Percentiles rank a stretch among this genome's conserved stretches.
Evolutionary conservation across 2,113 vertebrate species (phyloP).

Genomic region (Benitochromis conjunctus): DNA sequence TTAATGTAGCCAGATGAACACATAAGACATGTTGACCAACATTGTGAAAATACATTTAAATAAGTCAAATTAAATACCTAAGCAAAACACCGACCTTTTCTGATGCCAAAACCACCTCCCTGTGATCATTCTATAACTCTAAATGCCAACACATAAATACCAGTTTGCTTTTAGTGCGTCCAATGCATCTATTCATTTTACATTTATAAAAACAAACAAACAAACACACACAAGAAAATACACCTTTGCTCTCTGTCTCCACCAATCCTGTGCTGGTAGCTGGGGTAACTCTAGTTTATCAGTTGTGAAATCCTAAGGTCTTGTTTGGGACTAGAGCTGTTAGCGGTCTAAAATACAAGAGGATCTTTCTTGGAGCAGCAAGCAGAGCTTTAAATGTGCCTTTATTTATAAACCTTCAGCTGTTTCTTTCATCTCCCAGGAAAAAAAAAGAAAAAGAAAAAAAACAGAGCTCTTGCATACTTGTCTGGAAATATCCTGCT

Average conservation of each 20-base stretch:
- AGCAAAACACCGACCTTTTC: not conserved
- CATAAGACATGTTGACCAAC: not conserved
- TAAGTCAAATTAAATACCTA: not conserved
- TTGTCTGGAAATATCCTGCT: slow-evolving; percentile 77
- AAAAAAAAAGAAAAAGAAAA: not conserved
- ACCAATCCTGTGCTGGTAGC: not conserved
- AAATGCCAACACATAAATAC: not conserved
- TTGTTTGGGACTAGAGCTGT: slow-evolving; percentile 38
- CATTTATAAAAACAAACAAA: not conserved
- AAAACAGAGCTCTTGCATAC: slow-evolving; percentile 68
- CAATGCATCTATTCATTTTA: not conserved
- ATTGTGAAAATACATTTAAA: not conserved
- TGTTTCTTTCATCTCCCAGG: slow-evolving; percentile 75
- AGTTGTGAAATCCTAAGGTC: slow-evolving; percentile 53
- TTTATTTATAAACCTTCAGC: slow-evolving; percentile 81
- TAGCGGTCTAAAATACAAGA: slow-evolving; percentile 61
- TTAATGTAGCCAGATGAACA: not conserved
- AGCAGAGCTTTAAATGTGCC: slow-evolving; percentile 69
- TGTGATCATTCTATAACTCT: not conserved
- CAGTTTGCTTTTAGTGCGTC: not conserved
- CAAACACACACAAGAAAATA: not conserved
- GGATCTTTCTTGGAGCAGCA: slow-evolving; percentile 64
- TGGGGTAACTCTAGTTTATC: slow-evolving; percentile 28
- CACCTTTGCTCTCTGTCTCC: not conserved
- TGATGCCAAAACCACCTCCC: not conserved